A percentile compares a stretch with the other conserved stretches of the same genome.
These are phyloP conservation scores for Toxotes chatareus DNA, from an alignment of 2,113 vertebrate species.

Conservation along the genomic window DNA sequence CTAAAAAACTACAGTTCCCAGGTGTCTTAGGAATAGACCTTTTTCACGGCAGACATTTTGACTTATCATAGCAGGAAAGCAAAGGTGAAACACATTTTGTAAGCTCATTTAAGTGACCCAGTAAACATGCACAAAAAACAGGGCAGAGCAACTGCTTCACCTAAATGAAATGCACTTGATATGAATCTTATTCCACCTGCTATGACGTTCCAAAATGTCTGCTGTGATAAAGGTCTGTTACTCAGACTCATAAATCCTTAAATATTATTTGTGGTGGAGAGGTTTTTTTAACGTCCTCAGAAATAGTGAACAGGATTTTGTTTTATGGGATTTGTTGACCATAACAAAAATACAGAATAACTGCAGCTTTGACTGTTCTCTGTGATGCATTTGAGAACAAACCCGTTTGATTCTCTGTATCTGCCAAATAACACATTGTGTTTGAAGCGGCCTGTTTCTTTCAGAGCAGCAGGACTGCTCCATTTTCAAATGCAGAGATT, in stretches of 20 bases:
- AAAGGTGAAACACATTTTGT: background rate
- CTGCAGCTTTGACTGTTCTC: background rate
- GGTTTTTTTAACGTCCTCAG: background rate
- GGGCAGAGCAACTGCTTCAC: background rate
- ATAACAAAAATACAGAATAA: background rate
- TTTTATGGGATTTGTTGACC: background rate
- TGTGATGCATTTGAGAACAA: conserved; percentile 12
- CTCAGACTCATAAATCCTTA: background rate
- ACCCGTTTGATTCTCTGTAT: background rate
- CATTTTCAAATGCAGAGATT: conserved; percentile 7
- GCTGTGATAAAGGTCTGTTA: background rate
- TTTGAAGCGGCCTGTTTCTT: conserved; percentile 4
- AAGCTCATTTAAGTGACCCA: background rate
- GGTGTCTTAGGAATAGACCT: background rate
- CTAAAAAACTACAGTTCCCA: background rate
- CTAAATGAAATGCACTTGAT: background rate
- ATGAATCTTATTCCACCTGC: background rate
- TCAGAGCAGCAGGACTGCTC: background rate
- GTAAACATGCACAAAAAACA: background rate
- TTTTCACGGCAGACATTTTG: background rate
- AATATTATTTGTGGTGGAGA: no score
- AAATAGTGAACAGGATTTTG: background rate
- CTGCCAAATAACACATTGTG: conserved; percentile 13
- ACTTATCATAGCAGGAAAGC: background rate
- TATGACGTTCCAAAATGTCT: background rate